Percentiles rank a stretch among this genome's conserved stretches.
Conservation (phyloP, 1,140 invertebrate species). For the Drosophila burlai region DNA sequence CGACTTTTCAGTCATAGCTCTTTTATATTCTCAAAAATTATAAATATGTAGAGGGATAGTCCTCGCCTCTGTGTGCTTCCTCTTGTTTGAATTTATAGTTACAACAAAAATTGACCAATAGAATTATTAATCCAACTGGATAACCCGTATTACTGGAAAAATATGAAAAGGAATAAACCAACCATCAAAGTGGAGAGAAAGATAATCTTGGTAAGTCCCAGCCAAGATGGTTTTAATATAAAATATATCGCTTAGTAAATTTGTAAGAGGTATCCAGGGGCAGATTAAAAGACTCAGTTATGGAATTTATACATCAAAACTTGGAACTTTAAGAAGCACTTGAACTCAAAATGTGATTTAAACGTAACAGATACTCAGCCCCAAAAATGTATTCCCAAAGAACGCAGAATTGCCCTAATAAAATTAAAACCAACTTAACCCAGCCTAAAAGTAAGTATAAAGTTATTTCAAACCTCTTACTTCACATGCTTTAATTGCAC, state of each 20-base stretch:
- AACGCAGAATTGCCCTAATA: not conserved
- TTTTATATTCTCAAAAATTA: too few species aligned
- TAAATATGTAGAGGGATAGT: too few species aligned
- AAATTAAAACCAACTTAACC: conserved; percentile 4
- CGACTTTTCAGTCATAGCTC: too few species aligned
- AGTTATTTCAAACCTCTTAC: conserved; percentile 3
- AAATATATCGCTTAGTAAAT: too few species aligned
- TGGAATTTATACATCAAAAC: too few species aligned
- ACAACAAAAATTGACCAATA: not conserved
- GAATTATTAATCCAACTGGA: not conserved
- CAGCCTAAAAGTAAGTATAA: not conserved
- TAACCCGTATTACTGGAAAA: not conserved
- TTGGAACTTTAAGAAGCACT: not conserved
- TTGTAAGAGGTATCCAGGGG: too few species aligned
- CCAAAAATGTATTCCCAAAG: not conserved
- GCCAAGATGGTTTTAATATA: too few species aligned
- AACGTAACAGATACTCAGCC: not conserved
- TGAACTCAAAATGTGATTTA: not conserved
- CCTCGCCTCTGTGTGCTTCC: too few species aligned
- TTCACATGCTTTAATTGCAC: conserved; percentile 9
- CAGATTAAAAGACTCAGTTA: not conserved
- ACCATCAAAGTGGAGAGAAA: too few species aligned
- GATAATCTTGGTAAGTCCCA: too few species aligned
- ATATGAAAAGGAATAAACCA: too few species aligned
- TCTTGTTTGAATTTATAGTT: not conserved